Conservation (phyloP, 2,888 invertebrate genomes). For the Parochlus steinenii region DNA sequence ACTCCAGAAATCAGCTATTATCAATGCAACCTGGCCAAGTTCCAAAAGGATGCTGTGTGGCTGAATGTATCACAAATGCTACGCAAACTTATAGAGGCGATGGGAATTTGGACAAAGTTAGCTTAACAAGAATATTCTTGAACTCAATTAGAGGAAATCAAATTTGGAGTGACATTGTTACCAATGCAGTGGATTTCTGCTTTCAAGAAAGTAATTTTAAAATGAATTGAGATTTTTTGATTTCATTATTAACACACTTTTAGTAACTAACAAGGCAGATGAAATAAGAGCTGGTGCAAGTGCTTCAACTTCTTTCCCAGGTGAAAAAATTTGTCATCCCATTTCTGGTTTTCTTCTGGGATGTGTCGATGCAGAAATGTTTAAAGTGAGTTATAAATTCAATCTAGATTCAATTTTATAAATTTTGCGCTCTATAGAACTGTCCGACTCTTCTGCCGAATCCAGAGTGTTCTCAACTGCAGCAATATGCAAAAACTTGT, state of each 20-base stretch:
- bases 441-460: too few relatives aligned
- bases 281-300: not conserved
- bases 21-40: not conserved
- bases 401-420: too few relatives aligned
- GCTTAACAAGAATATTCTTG: not conserved
- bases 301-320: not conserved
- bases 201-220: constrained; percentile 6
- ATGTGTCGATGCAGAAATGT: constrained; percentile 8
- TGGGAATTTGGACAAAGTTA: constrained; percentile 4
- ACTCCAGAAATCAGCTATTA: too few relatives aligned
- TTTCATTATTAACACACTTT: not conserved
- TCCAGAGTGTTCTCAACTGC: too few relatives aligned
- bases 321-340: constrained; percentile 11
- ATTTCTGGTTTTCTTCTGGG: constrained; percentile 10
- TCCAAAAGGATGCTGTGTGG: constrained; percentile 7
- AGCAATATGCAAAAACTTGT: too few relatives aligned
- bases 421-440: too few relatives aligned
- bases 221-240: not conserved
- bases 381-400: too few relatives aligned
- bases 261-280: not conserved
- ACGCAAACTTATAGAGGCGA: constrained; percentile 9
- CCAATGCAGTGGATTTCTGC: constrained; percentile 2
- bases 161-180: not conserved
- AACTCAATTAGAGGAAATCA: constrained; percentile 9
- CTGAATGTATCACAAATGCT: constrained; percentile 9